Percentiles rank a stretch among this genome's conserved stretches.
Conservation (phyloP, 2,797 vertebrate species). For the Sebastes alutus region DNA sequence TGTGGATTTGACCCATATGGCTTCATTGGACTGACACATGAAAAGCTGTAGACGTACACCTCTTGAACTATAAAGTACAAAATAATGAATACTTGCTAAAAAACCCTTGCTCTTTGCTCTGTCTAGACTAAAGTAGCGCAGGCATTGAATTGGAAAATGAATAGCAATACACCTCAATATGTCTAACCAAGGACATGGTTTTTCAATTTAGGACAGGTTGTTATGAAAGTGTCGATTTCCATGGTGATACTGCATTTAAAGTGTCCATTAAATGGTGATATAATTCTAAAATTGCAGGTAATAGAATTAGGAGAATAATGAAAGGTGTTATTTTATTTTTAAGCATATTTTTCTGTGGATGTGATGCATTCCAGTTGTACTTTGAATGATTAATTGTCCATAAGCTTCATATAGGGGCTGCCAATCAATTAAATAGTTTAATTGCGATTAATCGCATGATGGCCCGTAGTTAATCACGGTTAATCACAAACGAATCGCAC, state of each 20-base stretch:
- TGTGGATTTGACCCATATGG: background rate
- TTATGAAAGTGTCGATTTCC: background rate
- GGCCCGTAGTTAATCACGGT: too few relatives aligned
- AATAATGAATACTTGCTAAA: conserved; percentile 21
- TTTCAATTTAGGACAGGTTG: background rate
- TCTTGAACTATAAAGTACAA: conserved; percentile 20
- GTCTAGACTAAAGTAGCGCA: conserved; percentile 33
- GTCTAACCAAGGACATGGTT: background rate
- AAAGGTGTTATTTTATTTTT: background rate
- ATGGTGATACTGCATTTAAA: background rate
- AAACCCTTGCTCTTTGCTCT: background rate
- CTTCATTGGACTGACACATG: background rate
- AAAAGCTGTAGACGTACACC: background rate
- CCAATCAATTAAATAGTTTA: too few relatives aligned
- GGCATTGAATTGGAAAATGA: background rate
- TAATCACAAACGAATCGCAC: too few relatives aligned
- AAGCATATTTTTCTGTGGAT: background rate
- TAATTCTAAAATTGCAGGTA: background rate
- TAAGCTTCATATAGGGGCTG: background rate
- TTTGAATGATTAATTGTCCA: background rate
- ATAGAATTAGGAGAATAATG: background rate
- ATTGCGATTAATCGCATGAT: too few relatives aligned
- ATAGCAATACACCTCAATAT: background rate
- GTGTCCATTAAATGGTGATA: background rate
- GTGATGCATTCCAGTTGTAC: background rate